Conservation (phyloP, 2,797 vertebrate genomes). For the Sebastes diploproa region DNA sequence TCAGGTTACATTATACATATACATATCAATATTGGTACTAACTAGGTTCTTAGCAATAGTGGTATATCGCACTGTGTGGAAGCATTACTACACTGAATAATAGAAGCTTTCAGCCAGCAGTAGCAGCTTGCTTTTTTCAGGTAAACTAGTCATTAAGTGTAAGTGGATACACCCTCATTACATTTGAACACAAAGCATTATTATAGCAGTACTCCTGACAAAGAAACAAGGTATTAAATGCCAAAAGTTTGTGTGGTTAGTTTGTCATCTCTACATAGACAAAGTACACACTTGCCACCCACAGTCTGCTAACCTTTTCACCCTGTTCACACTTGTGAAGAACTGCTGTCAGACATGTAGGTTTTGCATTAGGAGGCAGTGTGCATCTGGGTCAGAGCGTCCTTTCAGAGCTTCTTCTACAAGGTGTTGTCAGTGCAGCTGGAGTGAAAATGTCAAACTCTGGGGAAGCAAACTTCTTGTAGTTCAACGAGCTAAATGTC, state of each 20-base stretch:
- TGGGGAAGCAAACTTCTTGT: not conserved
- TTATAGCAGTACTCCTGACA: not conserved
- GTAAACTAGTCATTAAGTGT: not conserved
- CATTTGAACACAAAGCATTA: not conserved
- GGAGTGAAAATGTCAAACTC: slow-evolving; percentile 29
- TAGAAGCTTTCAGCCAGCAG: not conserved
- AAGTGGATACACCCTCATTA: not conserved
- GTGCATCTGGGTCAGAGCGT: not conserved
- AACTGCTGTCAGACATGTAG: not conserved
- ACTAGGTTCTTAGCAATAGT: not conserved
- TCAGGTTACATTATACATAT: too few species aligned
- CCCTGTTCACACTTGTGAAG: not conserved
- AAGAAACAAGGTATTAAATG: not conserved
- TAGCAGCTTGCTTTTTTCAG: not conserved
- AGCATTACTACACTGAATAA: not conserved
- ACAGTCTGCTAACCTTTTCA: slow-evolving; percentile 12
- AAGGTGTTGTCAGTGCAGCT: not conserved
- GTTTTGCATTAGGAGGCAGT: not conserved
- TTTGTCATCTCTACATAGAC: not conserved
- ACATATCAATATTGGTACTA: too few species aligned
- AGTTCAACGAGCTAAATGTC: slow-evolving; percentile 1
- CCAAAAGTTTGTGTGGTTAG: not conserved
- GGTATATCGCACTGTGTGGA: not conserved
- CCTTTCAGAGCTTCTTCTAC: not conserved
- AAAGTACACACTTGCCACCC: not conserved